These are phyloP conservation scores for Leptopilina boulardi DNA, from an alignment of 1,140 invertebrate species.

Conservation along the genomic window DNA sequence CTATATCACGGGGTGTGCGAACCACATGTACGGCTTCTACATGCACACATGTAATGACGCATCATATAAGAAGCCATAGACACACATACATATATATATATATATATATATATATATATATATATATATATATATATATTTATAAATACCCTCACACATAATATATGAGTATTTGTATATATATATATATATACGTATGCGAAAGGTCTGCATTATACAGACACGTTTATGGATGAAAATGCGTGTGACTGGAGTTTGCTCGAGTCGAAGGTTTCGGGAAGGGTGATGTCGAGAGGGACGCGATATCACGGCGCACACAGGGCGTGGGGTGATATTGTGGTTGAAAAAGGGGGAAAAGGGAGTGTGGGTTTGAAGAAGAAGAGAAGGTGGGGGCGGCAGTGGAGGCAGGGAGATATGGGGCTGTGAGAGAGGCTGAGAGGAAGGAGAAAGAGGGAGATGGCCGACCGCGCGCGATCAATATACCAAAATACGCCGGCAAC, in stretches of 20 bases:
- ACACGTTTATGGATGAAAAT: slow-evolving; percentile 13
- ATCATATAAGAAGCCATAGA: not conserved
- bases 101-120: too few relatives aligned
- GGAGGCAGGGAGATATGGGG: slow-evolving; percentile 64
- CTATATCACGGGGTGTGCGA: slow-evolving; percentile 1
- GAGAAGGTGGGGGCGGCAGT: slow-evolving; percentile 63
- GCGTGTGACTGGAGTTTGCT: slow-evolving; percentile 41
- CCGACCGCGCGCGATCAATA: slow-evolving; percentile 76
- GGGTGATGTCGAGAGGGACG: slow-evolving; percentile 63
- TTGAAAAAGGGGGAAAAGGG: slow-evolving; percentile 58
- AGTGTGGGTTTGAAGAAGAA: slow-evolving; percentile 62
- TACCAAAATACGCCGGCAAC: slow-evolving; percentile 76
- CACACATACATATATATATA: not conserved
- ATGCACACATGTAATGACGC: not conserved
- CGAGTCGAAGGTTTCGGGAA: slow-evolving; percentile 62
- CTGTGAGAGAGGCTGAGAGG: slow-evolving; percentile 69
- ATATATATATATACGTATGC: not conserved
- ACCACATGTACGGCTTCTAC: slow-evolving; percentile 11
- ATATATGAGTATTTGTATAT: too few relatives aligned
- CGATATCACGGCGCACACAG: slow-evolving; percentile 57
- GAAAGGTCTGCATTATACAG: not conserved
- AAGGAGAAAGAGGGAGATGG: slow-evolving; percentile 74
- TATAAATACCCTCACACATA: too few relatives aligned
- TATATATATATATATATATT: too few relatives aligned
- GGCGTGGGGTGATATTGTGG: slow-evolving; percentile 60